Conservation (phyloP, 2,888 invertebrate genomes). For the Andrena praecox region DNA sequence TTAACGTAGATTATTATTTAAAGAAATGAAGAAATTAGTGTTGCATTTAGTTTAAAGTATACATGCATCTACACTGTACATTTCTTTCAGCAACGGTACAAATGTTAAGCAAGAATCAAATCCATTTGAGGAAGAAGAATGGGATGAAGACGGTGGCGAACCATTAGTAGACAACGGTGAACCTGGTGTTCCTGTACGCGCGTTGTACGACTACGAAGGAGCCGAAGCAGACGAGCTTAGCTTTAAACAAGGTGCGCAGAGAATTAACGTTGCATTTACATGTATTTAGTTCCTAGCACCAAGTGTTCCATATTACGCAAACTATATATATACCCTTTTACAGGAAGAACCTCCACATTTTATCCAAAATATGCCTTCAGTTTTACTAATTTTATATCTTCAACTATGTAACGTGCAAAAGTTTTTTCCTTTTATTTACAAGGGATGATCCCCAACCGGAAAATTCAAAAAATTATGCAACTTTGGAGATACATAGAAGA, state of each 20-base stretch:
- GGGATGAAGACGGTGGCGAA: constrained; percentile 89
- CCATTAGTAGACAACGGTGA: constrained; percentile 96
- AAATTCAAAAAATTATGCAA: too few species aligned
- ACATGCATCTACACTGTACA: not conserved
- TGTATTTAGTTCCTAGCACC: not conserved
- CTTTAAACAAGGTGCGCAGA: constrained; percentile 94
- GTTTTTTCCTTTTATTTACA: too few species aligned
- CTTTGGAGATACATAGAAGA: too few species aligned
- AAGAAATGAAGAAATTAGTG: too few species aligned
- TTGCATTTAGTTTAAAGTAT: too few species aligned
- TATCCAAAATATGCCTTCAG: not conserved
- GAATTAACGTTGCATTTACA: not conserved
- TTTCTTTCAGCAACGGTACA: constrained; percentile 87
- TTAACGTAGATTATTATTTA: too few species aligned
- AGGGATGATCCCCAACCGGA: too few species aligned
- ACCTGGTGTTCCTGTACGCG: constrained; percentile 97
- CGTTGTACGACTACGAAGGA: constrained; percentile 98
- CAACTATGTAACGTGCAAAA: not conserved
- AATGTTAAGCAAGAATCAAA: constrained; percentile 89
- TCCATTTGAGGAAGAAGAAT: constrained; percentile 95
- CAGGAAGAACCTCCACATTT: not conserved
- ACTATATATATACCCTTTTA: too few species aligned
- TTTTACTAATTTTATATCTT: not conserved
- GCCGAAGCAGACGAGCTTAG: constrained; percentile 98
- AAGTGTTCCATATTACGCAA: too few species aligned